Evolutionary conservation across 2,797 vertebrate genomes (phyloP).

Genomic region (Oreochromis grahami): DNA sequence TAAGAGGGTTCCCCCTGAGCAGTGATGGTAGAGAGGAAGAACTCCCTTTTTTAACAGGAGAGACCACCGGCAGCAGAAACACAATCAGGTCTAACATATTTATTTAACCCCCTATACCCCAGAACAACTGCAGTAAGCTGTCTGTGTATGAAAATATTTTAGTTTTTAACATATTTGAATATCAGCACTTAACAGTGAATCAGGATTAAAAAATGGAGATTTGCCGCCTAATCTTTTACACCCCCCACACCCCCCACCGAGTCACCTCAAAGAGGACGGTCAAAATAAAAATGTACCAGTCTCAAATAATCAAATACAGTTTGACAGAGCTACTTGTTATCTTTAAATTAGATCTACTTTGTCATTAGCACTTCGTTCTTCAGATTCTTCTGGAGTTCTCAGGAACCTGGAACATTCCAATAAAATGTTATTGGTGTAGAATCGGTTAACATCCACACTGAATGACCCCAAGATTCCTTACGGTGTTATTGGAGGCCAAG

Average conservation of each 20-base stretch:
- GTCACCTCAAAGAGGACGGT: no score
- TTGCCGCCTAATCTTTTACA: no score
- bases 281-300: no score
- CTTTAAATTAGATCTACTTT: neutral
- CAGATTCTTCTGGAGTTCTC: neutral
- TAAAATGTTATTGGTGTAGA: neutral
- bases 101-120: no score
- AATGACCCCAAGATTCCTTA: neutral
- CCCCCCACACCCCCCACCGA: no score
- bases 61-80: neutral
- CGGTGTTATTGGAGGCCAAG: neutral
- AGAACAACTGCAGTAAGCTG: no score
- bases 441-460: neutral
- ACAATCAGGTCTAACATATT: neutral
- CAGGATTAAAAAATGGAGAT: no score
- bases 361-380: neutral
- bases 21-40: neutral
- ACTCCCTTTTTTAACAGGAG: neutral
- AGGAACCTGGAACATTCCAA: neutral
- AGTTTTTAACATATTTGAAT: no score
- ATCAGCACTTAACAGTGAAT: no score
- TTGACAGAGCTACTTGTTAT: neutral
- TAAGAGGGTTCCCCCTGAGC: neutral
- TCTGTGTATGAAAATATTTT: no score
- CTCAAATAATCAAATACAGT: neutral